Evolutionary conservation across 30 jellyfish, hydroid and myxozoan genomes (phyloP).

Genomic region (Calvadosia cruxmelitensis): DNA sequence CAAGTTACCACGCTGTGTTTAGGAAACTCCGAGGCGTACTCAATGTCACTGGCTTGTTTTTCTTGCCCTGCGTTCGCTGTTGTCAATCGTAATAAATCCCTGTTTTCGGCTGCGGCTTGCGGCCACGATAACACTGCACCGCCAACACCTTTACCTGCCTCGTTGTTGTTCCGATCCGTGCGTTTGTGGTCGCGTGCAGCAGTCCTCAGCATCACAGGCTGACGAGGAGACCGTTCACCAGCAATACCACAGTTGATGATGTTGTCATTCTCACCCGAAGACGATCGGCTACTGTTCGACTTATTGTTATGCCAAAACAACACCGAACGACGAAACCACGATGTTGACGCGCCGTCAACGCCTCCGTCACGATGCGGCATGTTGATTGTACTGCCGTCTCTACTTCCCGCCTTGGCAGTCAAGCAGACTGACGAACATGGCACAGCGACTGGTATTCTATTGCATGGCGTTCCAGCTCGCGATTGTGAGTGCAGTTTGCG

Average conservation of each 20-base stretch:
- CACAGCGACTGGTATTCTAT: too few species aligned
- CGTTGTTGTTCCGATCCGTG: background rate
- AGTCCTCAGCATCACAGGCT: too few species aligned
- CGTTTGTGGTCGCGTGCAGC: background rate
- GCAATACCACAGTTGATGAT: too few species aligned
- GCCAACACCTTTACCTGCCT: background rate
- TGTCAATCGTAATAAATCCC: background rate
- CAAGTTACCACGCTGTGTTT: background rate
- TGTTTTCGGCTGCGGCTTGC: background rate
- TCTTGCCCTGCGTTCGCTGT: background rate
- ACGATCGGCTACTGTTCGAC: background rate
- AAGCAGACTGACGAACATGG: too few species aligned
- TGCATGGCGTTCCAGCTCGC: background rate
- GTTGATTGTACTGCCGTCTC: background rate
- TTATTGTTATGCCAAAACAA: background rate
- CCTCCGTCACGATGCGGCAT: background rate
- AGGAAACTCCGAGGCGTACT: background rate
- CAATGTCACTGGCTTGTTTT: background rate
- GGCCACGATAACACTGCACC: background rate
- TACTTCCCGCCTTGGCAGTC: background rate
- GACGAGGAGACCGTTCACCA: too few species aligned
- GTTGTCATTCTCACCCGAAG: background rate
- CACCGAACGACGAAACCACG: background rate
- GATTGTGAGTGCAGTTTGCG: background rate
- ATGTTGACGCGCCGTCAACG: background rate